Conservation (phyloP, 2,797 vertebrate genomes). For the Mustela erminea region DNA sequence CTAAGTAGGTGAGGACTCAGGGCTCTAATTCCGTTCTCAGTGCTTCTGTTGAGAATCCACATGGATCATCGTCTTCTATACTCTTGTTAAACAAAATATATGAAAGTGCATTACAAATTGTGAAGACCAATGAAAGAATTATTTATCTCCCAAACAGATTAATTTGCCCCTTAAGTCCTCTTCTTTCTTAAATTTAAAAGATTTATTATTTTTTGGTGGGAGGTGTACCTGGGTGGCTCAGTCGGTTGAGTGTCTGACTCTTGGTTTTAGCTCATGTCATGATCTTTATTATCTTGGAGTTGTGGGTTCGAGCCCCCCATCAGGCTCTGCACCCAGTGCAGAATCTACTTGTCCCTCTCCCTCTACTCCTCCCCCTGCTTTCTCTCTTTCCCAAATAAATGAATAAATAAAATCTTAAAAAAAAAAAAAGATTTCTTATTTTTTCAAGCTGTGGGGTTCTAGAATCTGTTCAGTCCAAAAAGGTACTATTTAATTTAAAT, state of each 20-base stretch:
- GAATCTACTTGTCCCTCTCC: not conserved
- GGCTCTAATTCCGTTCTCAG: not conserved
- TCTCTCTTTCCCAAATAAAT: not conserved
- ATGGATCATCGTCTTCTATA: not conserved
- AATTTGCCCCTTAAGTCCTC: not conserved
- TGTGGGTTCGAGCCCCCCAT: not conserved
- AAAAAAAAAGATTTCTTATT: not conserved
- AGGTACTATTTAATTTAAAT: not conserved
- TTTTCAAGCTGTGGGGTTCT: not conserved
- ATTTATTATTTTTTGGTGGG: not conserved
- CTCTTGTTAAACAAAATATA: not conserved
- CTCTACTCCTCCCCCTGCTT: not conserved
- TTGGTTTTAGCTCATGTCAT: not conserved
- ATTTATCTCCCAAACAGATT: slow-evolving; percentile 1
- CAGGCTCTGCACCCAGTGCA: not conserved
- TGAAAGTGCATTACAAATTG: not conserved
- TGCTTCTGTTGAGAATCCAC: not conserved
- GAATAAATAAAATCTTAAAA: not conserved
- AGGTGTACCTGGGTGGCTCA: not conserved
- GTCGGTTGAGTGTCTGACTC: not conserved
- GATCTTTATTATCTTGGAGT: not conserved
- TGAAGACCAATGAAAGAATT: not conserved
- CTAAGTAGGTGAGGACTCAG: not conserved
- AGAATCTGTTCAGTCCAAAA: not conserved
- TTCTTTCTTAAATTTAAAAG: not conserved